Base-by-base conservation (phyloP, 2,797 vertebrate genomes). In the Chloroceryle amazona region DNA sequence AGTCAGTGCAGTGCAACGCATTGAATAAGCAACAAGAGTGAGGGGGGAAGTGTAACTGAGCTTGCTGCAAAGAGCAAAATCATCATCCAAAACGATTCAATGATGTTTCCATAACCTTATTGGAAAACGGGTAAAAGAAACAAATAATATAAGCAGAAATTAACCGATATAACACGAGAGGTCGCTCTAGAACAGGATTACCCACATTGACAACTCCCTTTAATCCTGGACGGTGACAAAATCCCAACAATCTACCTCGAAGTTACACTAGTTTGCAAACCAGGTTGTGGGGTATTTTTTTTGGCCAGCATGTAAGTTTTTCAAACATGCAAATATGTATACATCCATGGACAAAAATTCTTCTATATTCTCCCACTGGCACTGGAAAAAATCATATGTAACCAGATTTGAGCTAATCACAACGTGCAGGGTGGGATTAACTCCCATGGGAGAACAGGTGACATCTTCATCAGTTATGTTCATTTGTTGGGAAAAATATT, bases 111-210 rank as follows among this genome's bases (percentile, higher is more conserved):
- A 23, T 39, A 76, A 73, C 31, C 51, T 49, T 13, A 21, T 13
- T 33, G 51, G 33, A 37, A 93, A 68, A 13, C 3, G 14, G 23
- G 17, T 3, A 57, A 46, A 84, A 85, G 35, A 28, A 55, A 61
- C 6, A 5, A 68, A 5, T 35, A 67, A 39, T 8, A 10, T 14
- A 42, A 79, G 23, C 13, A 61, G 55, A 55, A 83, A 21, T 80
- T 83, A 88, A 39, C 5, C 9, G 14, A 62, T 14, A 3, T 10
- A 90, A 91, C 89, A 78, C 75, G 70, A 96, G 93, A 96, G 84
- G 88, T 95, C 73, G 33, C 67, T 82, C 81, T 82, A 85, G 67
- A 96, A 95, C 7, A 86, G 89, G 63, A 62, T 81, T 88, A 74
- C 21, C 54, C 11, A 2, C 19, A 3, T 5, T 9, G 39, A 26